Base-by-base conservation (phyloP, 2,888 invertebrate species). In the Zeuzera pyrina region DNA sequence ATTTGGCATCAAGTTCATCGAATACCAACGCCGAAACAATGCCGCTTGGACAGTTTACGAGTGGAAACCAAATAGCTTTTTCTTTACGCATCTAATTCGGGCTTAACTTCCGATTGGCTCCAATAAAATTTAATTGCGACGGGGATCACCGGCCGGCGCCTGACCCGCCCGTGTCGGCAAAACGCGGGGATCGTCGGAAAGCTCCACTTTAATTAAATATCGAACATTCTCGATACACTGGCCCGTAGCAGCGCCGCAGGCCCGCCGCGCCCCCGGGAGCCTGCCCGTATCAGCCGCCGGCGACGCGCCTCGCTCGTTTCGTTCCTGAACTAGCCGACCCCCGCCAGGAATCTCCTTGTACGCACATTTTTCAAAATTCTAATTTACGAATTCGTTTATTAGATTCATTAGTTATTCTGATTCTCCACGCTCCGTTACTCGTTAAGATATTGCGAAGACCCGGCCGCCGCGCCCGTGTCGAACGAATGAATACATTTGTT, bases 161-260 rank as follows among this genome's bases (percentile, higher is more conserved):
- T 8, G 5, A 8, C 19, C 19, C 19, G 5, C 19, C 19, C 19
- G 5, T 19, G 5, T 5, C 19, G 28, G n/a, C 28, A 15, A 28
- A 15, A 28, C 28, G 15, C 10, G 4, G 34, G 29, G 15, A 36
- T 37, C 24, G 37, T 39, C 44, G 43, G 50, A 49, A 43, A 39
- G 43, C 29, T 24, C 30, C 25, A 38, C 39, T 51, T 54, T 62
- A 58, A 61, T 64, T 52, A 62, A 63, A 59, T 57, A 51, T 57
- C 52, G 42, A 47, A 48, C 49, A 53, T 61, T 60, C 55, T 45
- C 28, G 37, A 43, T 44, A 39, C 38, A 31, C n/a, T n/a, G n/a
- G n/a, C n/a, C n/a, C n/a, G n/a, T n/a, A n/a, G n/a, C n/a, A 2
- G 14, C 14, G 7, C 4, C n/a, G 8, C 7, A 15, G 27, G 14